Evolutionary conservation across 2,888 invertebrate species (phyloP), one percentile per base, ranked within the genome.

Genomic region (Tetragonisca angustula): DNA sequence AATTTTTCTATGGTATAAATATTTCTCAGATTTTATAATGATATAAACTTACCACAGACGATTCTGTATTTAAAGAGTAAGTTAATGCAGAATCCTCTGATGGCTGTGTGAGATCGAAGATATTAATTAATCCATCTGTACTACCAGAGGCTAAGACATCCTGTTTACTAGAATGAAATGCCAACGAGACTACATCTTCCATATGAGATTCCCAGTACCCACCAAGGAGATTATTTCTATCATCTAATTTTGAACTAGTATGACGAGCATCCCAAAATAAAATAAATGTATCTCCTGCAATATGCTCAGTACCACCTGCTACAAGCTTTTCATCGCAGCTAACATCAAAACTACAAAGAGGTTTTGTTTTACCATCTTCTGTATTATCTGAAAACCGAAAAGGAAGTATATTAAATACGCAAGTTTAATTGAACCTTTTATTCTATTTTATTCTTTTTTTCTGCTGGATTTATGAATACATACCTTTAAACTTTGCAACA

Each of bases 131-230:
- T 0, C 98, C 98, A 94, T 99, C 98, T 0, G 96, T 96, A 2
- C 98, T 97, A 0, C 98, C 97, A 0, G 98, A 96, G 21, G 97
- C 96, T 76, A 99, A 91, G 13, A 95, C 94, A 93, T 97, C 96
- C 4, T 95, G 94, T 92, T 97, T 96, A 13, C 92, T 94, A 75
- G 96, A 95, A 95, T 98, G 97, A 94, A 98, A 98, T 36, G 92
- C 88, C 62, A 93, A 83, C 54, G 90, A 89, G 13, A 97, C 97
- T 24, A 98, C 96, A 93, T 98, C 98, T 93, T 98, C 97, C 78
- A 96, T 96, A 92, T 98, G 98, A 11, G 97, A 97, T 90, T 98
- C 97, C 96, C 97, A 97, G 93, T 98, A 98, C 0, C 97, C 97
- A 0, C 98, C 98, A 2, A 97, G 94, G 19, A 97, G 95, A 86